Evolutionary conservation across 2,113 vertebrate species (phyloP).

Genomic region (Lethenteron reissneri): DNA sequence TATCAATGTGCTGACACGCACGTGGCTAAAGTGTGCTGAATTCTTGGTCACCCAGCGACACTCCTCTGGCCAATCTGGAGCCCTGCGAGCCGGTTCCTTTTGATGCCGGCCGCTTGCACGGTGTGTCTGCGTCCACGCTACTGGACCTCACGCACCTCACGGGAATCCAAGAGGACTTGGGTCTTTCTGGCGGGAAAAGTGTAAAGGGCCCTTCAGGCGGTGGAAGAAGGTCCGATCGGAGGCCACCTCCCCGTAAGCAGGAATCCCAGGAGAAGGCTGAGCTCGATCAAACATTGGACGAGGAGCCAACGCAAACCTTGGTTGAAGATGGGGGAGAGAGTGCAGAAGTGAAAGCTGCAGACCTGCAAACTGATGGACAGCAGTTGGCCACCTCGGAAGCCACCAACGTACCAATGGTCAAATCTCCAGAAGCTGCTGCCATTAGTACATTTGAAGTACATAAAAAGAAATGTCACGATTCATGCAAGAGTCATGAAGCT

Average conservation of each 20-base stretch:
- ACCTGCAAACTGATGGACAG: too few relatives aligned
- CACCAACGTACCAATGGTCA: too few relatives aligned
- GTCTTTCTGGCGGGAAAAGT: slow-evolving; percentile 4
- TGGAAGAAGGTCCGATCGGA: background rate
- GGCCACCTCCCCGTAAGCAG: background rate
- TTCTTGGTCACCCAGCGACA: slow-evolving; percentile 7
- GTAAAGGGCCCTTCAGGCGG: background rate
- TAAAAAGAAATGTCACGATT: too few relatives aligned
- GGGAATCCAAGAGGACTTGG: slow-evolving; percentile 3
- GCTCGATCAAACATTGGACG: background rate
- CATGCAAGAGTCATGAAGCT: background rate
- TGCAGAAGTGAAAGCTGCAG: too few relatives aligned
- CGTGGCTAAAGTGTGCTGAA: slow-evolving; percentile 5
- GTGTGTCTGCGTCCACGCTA: background rate
- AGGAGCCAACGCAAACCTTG: background rate
- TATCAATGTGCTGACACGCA: too few relatives aligned
- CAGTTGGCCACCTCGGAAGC: too few relatives aligned
- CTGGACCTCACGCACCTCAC: slow-evolving; percentile 3
- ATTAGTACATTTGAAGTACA: too few relatives aligned
- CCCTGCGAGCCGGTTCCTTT: slow-evolving; percentile 4
- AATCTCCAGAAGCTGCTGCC: too few relatives aligned
- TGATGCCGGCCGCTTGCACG: background rate
- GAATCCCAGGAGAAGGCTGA: slow-evolving; percentile 1
- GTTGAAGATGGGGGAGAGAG: too few relatives aligned
- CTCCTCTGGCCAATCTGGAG: slow-evolving; percentile 2